Percentiles rank a stretch among this genome's conserved stretches.
These are phyloP conservation scores for Hirundichthys speculiger DNA, from an alignment of 2,113 vertebrate genomes.

Conservation along the genomic window DNA sequence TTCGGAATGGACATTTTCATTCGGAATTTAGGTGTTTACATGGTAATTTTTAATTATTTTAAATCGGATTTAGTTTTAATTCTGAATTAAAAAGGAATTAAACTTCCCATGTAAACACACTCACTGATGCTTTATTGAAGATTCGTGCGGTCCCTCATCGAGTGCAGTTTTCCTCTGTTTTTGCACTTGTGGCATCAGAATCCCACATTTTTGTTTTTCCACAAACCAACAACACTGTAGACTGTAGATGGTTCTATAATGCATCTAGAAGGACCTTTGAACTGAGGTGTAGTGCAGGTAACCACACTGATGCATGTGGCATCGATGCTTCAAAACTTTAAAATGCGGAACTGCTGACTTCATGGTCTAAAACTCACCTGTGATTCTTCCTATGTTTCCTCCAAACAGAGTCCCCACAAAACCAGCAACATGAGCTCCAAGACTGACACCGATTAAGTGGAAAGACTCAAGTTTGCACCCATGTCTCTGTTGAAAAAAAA, in stretches of 20 bases:
- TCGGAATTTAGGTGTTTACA: no score
- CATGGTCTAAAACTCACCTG: constrained; percentile 82
- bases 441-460: constrained; percentile 93
- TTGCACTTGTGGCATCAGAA: no score
- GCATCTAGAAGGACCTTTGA: not conserved
- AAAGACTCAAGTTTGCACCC: constrained; percentile 85
- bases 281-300: not conserved
- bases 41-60: no score
- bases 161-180: no score
- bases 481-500: constrained; percentile 73
- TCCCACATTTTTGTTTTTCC: no score
- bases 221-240: no score
- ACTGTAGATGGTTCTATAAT: not conserved
- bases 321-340: not conserved
- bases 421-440: constrained; percentile 91
- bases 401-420: constrained; percentile 89
- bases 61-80: no score
- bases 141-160: no score
- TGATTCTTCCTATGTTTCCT: constrained; percentile 91
- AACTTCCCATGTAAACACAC: no score
- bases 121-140: constrained; percentile 19
- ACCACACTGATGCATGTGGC: no score
- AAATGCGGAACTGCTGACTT: not conserved
- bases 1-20: no score
- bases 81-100: no score